A percentile compares a stretch with the other conserved stretches of the same genome.
These are phyloP conservation scores for Sesia bembeciformis DNA, from an alignment of 2,888 invertebrate genomes.

Conservation along the genomic window DNA sequence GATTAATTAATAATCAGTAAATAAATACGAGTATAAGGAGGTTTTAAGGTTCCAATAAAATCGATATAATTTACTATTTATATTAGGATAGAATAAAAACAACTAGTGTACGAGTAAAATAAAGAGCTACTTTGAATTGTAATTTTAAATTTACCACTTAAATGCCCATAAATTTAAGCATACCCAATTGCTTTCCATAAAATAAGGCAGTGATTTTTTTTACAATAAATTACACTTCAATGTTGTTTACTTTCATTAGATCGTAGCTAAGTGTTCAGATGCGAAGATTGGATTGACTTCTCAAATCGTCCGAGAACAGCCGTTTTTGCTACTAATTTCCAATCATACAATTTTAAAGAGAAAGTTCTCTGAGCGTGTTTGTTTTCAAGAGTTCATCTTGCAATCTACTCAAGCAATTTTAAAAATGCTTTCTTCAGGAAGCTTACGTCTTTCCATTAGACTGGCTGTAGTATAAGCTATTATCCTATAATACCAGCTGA, in stretches of 20 bases:
- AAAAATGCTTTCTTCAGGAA: not conserved
- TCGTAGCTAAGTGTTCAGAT: slow-evolving; percentile 7
- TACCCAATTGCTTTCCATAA: not conserved
- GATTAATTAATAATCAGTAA: no score
- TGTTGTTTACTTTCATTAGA: slow-evolving; percentile 16
- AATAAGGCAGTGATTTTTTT: not conserved
- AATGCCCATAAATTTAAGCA: not conserved
- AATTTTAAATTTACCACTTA: not conserved
- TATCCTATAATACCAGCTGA: no score
- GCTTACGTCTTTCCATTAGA: not conserved
- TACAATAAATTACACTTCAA: slow-evolving; percentile 3
- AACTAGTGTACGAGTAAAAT: no score
- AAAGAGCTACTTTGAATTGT: not conserved
- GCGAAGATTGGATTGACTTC: slow-evolving; percentile 18
- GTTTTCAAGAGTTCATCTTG: not conserved
- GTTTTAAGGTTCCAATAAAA: no score
- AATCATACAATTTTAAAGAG: not conserved
- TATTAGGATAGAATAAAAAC: no score
- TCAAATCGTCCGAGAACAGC: slow-evolving; percentile 18
- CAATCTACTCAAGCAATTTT: not conserved
- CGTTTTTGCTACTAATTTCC: not conserved
- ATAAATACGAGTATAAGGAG: no score
- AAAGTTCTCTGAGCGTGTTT: not conserved
- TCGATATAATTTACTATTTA: no score
- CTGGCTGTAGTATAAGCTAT: no score